Evolutionary conservation across 2,113 vertebrate genomes (phyloP).

Genomic region (Tachysurus fulvidraco): DNA sequence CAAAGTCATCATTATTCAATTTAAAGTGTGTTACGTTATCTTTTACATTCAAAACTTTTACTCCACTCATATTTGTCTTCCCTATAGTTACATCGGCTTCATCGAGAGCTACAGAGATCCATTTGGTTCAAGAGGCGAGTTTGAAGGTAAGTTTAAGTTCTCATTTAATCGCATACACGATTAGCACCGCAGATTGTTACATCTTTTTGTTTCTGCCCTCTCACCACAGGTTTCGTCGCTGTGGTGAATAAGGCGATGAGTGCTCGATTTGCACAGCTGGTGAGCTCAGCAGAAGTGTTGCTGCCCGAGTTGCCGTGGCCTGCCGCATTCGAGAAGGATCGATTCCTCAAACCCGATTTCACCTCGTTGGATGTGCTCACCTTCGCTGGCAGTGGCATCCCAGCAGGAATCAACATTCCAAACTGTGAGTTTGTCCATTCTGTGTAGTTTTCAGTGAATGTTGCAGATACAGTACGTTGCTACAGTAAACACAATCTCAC

Average conservation of each 20-base stretch:
- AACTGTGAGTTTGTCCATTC: conserved; percentile 78
- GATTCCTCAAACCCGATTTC: conserved; percentile 88
- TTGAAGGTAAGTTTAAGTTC: conserved; percentile 79
- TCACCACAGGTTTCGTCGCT: conserved; percentile 82
- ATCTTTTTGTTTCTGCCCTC: background rate
- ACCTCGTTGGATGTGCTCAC: conserved; percentile 90
- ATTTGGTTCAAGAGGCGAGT: conserved; percentile 89
- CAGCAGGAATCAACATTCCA: conserved; percentile 91
- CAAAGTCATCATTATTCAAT: background rate
- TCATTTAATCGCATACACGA: background rate
- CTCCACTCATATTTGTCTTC: background rate
- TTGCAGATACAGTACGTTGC: background rate
- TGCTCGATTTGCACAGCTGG: conserved; percentile 82
- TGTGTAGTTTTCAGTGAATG: background rate
- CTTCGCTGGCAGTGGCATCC: conserved; percentile 88
- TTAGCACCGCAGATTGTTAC: background rate
- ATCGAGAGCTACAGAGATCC: conserved; percentile 94
- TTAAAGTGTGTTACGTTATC: background rate
- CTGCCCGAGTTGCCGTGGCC: conserved; percentile 89
- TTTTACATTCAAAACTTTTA: background rate
- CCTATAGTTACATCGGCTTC: conserved; percentile 86
- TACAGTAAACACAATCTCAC: background rate
- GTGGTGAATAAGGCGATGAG: conserved; percentile 93
- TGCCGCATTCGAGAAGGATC: conserved; percentile 84
- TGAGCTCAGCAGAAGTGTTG: conserved; percentile 80